These are phyloP conservation scores for Catharus bicknelli DNA, from an alignment of 2,113 vertebrate species.

Conservation along the genomic window DNA sequence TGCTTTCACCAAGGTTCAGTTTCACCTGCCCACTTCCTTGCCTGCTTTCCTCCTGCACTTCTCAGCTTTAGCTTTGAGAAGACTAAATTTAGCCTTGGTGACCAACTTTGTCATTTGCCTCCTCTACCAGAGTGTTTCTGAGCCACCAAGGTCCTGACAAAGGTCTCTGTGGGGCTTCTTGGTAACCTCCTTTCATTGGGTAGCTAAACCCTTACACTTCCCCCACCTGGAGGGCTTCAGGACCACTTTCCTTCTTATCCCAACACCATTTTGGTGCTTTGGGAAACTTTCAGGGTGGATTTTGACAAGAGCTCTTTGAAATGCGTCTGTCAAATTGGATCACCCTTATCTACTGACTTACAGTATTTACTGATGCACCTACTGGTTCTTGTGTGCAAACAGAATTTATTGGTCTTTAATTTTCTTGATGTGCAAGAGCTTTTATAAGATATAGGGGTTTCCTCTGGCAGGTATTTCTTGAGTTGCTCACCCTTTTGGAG, in stretches of 20 bases:
- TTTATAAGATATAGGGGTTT: background rate
- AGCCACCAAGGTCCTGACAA: background rate
- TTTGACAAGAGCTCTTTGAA: background rate
- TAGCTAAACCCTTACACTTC: background rate
- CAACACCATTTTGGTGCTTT: background rate
- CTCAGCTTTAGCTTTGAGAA: conserved; percentile 17
- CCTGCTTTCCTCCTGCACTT: conserved; percentile 7
- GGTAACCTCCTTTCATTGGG: conserved; percentile 15
- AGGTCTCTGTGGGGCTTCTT: background rate
- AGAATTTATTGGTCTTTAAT: background rate
- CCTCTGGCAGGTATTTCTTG: background rate
- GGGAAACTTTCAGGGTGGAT: background rate
- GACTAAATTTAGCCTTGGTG: conserved; percentile 40
- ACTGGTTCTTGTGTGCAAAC: background rate
- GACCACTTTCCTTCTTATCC: background rate
- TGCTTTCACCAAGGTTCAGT: conserved; percentile 12
- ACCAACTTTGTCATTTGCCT: background rate
- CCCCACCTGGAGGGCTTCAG: background rate
- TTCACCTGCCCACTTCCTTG: conserved; percentile 61
- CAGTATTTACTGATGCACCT: background rate
- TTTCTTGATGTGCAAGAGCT: background rate
- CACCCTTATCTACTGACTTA: background rate
- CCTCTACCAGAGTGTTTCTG: background rate
- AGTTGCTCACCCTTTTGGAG: background rate
- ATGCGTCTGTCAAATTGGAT: background rate